Evolutionary conservation across 2,113 vertebrate genomes (phyloP).

Genomic region (Alethe diademata): DNA sequence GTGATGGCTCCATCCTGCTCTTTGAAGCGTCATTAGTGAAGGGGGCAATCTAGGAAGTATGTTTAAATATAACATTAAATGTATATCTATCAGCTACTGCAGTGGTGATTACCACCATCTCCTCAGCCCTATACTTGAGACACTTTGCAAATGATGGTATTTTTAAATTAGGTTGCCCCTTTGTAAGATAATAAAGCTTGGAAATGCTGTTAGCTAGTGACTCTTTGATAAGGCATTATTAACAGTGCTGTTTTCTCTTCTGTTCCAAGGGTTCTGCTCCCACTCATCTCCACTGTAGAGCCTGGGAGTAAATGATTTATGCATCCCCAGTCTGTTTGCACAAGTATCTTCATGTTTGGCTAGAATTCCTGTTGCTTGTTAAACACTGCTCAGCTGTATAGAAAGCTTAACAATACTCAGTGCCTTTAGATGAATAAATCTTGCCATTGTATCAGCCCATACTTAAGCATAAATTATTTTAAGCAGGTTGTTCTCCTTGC

Average conservation of each 20-base stretch:
- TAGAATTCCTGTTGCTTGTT: neutral
- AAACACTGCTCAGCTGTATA: neutral
- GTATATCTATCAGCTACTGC: neutral
- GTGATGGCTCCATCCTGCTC: neutral
- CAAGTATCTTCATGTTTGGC: neutral
- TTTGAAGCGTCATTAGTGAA: neutral
- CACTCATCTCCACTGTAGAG: neutral
- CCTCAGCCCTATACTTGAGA: neutral
- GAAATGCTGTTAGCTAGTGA: neutral
- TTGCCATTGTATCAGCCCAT: neutral
- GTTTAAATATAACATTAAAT: neutral
- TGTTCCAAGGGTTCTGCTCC: neutral
- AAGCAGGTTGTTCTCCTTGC: neutral
- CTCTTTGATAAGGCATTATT: neutral
- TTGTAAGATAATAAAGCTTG: neutral
- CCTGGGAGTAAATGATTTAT: neutral
- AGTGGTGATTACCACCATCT: neutral
- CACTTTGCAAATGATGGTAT: neutral
- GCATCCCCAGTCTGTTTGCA: neutral
- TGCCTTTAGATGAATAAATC: neutral
- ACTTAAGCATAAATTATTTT: neutral
- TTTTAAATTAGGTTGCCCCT: neutral
- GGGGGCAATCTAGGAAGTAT: neutral
- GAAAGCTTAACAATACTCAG: neutral
- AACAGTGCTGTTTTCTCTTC: neutral